Evolutionary conservation across 2,113 vertebrate species (phyloP).

Genomic region (Mirounga angustirostris): DNA sequence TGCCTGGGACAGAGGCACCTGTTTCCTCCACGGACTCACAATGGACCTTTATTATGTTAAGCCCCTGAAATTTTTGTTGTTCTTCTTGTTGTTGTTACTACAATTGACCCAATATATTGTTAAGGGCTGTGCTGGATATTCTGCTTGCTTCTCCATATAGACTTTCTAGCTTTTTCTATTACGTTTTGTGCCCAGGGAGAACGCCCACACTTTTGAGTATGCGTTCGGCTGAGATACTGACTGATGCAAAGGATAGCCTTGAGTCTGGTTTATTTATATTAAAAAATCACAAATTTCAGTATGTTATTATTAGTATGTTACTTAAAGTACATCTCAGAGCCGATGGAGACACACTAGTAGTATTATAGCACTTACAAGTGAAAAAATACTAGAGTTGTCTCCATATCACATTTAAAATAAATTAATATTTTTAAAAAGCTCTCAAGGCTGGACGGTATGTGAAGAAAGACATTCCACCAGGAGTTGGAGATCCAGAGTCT

Average conservation of each 20-base stretch:
- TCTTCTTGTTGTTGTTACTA: neutral
- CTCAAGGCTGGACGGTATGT: neutral
- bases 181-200: neutral
- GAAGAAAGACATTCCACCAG: neutral
- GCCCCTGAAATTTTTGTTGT: neutral
- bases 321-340: neutral
- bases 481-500: neutral
- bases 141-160: neutral
- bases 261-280: constrained; percentile 43
- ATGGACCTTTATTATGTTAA: neutral
- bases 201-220: neutral
- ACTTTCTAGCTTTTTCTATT: neutral
- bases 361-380: neutral
- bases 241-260: neutral
- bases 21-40: neutral
- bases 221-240: neutral
- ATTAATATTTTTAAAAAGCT: neutral
- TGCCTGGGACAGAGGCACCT: neutral
- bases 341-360: neutral
- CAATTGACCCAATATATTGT: neutral
- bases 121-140: neutral
- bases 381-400: constrained; percentile 39
- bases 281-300: neutral
- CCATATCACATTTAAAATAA: constrained; percentile 7
- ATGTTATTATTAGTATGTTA: neutral